phyloP scores from a whole-genome alignment of 1,140 invertebrate species.

The Lasioglossum albipes region DNA sequence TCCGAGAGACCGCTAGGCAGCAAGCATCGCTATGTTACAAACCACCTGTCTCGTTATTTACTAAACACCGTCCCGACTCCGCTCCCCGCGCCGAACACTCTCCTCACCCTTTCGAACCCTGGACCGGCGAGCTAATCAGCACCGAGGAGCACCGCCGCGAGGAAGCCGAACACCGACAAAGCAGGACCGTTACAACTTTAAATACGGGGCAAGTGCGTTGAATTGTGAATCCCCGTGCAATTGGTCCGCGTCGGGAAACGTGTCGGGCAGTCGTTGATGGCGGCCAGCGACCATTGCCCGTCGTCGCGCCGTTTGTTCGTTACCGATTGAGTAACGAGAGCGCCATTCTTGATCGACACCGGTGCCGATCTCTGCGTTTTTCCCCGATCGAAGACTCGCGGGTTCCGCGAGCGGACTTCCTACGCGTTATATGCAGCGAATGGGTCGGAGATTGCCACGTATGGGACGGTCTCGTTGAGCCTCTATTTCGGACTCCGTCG shows the following conservation, averaged over 20 bases:
- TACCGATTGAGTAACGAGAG: neutral
- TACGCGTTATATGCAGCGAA: constrained; percentile 48
- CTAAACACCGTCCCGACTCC: too few relatives aligned
- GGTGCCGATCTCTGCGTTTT: constrained; percentile 51
- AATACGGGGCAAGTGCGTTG: neutral
- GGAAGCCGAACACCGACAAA: too few relatives aligned
- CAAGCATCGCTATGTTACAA: too few relatives aligned
- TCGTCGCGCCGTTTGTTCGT: constrained; percentile 44
- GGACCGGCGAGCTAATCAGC: too few relatives aligned
- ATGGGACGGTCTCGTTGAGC: constrained; percentile 63
- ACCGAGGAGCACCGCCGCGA: too few relatives aligned
- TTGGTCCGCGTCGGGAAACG: neutral
- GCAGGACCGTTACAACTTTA: too few relatives aligned
- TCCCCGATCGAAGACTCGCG: constrained; percentile 14
- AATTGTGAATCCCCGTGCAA: neutral
- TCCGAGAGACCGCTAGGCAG: too few relatives aligned
- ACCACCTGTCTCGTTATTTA: too few relatives aligned
- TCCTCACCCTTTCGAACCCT: too few relatives aligned
- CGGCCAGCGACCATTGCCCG: constrained; percentile 25
- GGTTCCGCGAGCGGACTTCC: constrained; percentile 41
- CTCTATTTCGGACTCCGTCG: constrained; percentile 68
- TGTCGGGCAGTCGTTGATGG: constrained; percentile 36
- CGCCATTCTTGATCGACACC: constrained; percentile 46
- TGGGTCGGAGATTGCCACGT: constrained; percentile 63
- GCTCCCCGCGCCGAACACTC: too few relatives aligned